phyloP scores from a whole-genome alignment of 2,888 invertebrate species.

The Mycalesis mineus region DNA sequence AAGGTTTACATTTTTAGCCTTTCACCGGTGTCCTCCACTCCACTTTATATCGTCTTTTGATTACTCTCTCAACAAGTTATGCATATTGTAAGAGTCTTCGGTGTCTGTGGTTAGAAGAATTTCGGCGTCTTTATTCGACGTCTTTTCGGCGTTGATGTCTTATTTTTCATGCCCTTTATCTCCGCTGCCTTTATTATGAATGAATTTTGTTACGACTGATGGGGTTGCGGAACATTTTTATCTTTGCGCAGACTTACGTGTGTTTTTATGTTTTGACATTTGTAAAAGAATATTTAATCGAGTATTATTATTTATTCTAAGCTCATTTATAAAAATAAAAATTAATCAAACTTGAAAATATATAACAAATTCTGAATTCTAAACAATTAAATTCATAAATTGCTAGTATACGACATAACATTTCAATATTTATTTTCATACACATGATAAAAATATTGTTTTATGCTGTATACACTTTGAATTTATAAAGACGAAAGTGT shows the following conservation, averaged over 20 bases:
- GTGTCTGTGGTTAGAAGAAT: slow-evolving; percentile 58
- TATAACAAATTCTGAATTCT: no score
- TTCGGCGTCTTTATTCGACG: slow-evolving; percentile 57
- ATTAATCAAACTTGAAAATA: no score
- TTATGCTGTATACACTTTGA: no score
- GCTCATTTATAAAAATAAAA: no score
- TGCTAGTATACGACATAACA: no score
- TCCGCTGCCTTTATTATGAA: slow-evolving; percentile 58
- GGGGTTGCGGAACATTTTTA: slow-evolving; percentile 41
- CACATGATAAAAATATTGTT: no score
- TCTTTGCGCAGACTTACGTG: slow-evolving; percentile 24
- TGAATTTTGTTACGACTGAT: slow-evolving; percentile 56
- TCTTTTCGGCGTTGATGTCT: slow-evolving; percentile 57
- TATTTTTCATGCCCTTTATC: slow-evolving; percentile 64
- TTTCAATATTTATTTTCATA: no score
- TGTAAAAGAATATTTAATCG: neutral
- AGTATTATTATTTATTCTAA: neutral
- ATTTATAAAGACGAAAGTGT: no score
- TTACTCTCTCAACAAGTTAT: slow-evolving; percentile 78
- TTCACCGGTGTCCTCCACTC: slow-evolving; percentile 71
- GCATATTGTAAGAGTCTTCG: slow-evolving; percentile 73
- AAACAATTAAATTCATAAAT: no score
- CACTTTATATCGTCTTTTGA: slow-evolving; percentile 78
- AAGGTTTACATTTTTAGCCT: slow-evolving; percentile 77
- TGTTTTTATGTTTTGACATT: neutral